Percentiles rank a stretch among this genome's conserved stretches.
These are phyloP conservation scores for Alexandromys fortis DNA, from an alignment of 2,113 vertebrate species.

Conservation along the genomic window DNA sequence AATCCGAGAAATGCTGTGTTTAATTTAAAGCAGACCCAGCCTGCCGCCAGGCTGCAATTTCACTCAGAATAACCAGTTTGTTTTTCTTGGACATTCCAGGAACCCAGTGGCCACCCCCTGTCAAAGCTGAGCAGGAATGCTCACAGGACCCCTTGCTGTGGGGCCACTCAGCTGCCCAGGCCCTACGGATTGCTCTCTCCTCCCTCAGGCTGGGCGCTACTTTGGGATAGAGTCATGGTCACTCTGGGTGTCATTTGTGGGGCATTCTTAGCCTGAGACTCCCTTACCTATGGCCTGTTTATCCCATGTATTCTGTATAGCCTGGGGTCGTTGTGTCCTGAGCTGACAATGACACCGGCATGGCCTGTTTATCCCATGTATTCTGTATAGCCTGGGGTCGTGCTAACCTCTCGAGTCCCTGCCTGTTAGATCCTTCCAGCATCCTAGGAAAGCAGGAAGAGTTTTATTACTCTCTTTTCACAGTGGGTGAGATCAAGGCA, in stretches of 20 bases:
- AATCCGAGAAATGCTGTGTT: slow-evolving; percentile 74
- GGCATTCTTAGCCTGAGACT: background rate
- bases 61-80: slow-evolving; percentile 73
- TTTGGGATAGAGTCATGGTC: background rate
- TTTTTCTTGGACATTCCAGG: slow-evolving; percentile 78
- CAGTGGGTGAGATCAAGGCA: background rate
- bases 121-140: slow-evolving; percentile 20
- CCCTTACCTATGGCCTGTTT: background rate
- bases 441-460: background rate
- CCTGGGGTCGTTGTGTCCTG: background rate
- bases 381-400: too few species aligned
- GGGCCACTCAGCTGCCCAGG: background rate
- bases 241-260: background rate
- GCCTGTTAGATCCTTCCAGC: background rate
- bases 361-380: background rate
- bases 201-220: background rate
- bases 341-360: background rate
- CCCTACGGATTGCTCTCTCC: background rate
- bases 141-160: background rate
- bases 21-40: slow-evolving; percentile 74
- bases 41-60: slow-evolving; percentile 44
- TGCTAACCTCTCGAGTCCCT: background rate
- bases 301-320: too few species aligned
- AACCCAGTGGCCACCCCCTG: slow-evolving; percentile 16
- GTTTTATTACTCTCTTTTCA: background rate